These are phyloP conservation scores for Paralinhomoeus sp. DNA, from an alignment of 2,888 invertebrate genomes.

Conservation along the genomic window DNA sequence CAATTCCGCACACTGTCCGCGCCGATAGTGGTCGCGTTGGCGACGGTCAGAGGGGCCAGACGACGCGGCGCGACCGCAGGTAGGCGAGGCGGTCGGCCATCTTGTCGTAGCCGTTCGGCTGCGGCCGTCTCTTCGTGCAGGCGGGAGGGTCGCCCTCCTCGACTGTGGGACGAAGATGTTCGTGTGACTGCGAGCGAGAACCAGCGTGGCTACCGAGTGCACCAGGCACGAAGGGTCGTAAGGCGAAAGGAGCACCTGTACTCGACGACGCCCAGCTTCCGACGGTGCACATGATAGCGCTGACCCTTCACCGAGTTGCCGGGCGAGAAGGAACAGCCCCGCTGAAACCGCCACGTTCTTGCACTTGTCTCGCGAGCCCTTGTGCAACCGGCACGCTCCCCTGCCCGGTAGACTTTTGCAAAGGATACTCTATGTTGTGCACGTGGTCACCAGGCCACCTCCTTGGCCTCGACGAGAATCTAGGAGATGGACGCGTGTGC, in stretches of 20 bases:
- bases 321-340: conserved; percentile 58
- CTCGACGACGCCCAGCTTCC: conserved; percentile 40
- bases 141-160: conserved; percentile 74
- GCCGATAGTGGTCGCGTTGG: too few relatives aligned
- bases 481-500: too few relatives aligned
- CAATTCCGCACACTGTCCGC: too few relatives aligned
- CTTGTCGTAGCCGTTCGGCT: neutral
- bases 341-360: conserved; percentile 37
- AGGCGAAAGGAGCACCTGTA: conserved; percentile 32
- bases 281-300: conserved; percentile 49
- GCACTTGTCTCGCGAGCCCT: neutral
- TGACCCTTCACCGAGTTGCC: conserved; percentile 53
- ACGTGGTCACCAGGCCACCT: conserved; percentile 46
- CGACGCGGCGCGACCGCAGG: neutral
- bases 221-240: too few relatives aligned
- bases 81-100: neutral
- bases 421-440: conserved; percentile 78
- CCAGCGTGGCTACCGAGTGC: too few relatives aligned
- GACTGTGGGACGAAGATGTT: conserved; percentile 68
- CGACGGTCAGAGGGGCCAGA: neutral
- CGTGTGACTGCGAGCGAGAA: conserved; percentile 34
- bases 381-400: conserved; percentile 6
- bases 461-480: conserved; percentile 43
- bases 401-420: conserved; percentile 69
- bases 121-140: neutral